Percentiles rank a stretch among this genome's conserved stretches.
Conservation (phyloP, 2,888 invertebrate species). For the Calameuta pallipes region DNA sequence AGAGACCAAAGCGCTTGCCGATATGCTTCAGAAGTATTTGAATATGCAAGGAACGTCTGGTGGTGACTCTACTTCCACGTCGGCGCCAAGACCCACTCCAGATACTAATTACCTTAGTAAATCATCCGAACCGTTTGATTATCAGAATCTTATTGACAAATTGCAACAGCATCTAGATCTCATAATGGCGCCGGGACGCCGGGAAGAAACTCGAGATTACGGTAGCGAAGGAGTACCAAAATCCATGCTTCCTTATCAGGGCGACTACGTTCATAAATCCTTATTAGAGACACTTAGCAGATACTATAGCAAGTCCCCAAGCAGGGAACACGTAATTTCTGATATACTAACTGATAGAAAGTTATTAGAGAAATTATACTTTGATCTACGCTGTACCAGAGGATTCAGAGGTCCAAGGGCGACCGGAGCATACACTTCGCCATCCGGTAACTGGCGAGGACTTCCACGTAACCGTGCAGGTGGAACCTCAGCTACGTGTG, state of each 20-base stretch:
- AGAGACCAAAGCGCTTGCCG: conserved; percentile 72
- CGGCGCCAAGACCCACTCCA: neutral
- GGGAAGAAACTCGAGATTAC: conserved; percentile 33
- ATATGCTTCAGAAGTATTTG: conserved; percentile 76
- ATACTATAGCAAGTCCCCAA: conserved; percentile 75
- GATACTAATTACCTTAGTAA: conserved; percentile 6
- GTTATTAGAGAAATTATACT: conserved; percentile 78
- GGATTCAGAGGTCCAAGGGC: conserved; percentile 67
- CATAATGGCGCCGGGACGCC: conserved; percentile 56
- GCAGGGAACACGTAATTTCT: conserved; percentile 77
- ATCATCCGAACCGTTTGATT: conserved; percentile 66
- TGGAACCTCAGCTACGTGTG: conserved; percentile 12
- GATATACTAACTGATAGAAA: conserved; percentile 80
- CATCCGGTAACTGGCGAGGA: conserved; percentile 52
- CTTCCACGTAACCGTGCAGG: conserved; percentile 19
- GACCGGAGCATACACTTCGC: conserved; percentile 59
- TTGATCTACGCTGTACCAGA: conserved; percentile 77
- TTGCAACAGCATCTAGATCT: conserved; percentile 72
- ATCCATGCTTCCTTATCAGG: conserved; percentile 57
- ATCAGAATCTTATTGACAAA: conserved; percentile 75
- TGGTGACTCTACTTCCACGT: conserved; percentile 21
- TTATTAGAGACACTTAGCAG: conserved; percentile 76
- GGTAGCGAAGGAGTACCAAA: conserved; percentile 12
- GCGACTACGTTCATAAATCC: conserved; percentile 71
- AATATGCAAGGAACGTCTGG: conserved; percentile 60